phyloP scores from a whole-genome alignment of 2,797 vertebrate species.

The Petrocephalus sullivani region DNA sequence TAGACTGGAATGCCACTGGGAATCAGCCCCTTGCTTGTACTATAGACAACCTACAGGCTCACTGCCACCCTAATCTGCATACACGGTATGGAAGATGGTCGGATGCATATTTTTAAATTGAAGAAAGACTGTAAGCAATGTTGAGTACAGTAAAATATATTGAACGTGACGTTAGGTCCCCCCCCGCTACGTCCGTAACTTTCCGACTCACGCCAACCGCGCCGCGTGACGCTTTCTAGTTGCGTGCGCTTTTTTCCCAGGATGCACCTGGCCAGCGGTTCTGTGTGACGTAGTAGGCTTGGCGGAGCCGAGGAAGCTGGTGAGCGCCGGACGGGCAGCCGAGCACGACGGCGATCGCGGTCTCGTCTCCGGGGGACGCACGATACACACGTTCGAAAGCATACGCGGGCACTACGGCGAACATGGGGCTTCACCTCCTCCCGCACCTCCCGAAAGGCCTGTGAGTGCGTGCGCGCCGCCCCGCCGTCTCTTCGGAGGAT shows the following conservation, averaged over 20 bases:
- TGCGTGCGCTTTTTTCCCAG: conserved; percentile 32
- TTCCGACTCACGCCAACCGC: neutral
- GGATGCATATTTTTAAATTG: neutral
- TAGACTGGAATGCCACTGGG: neutral
- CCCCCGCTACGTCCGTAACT: neutral
- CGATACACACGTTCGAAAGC: conserved; percentile 19
- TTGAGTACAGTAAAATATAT: neutral
- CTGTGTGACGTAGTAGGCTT: conserved; percentile 32
- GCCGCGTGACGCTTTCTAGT: conserved; percentile 15
- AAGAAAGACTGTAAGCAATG: neutral
- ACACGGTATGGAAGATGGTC: neutral
- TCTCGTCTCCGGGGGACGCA: conserved; percentile 27
- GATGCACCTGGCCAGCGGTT: conserved; percentile 38
- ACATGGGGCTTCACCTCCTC: conserved; percentile 58
- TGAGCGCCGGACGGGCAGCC: conserved; percentile 47
- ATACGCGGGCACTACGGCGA: conserved; percentile 45
- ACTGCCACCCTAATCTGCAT: neutral
- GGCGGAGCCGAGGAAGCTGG: conserved; percentile 48
- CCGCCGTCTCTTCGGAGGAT: conserved; percentile 66
- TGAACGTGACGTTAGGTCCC: neutral
- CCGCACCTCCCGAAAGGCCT: conserved; percentile 49
- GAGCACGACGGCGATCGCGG: conserved; percentile 29
- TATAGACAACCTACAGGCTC: neutral
- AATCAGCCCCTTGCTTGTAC: neutral
- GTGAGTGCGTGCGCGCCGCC: conserved; percentile 54